Evolutionary conservation across 2,113 vertebrate genomes (phyloP).

Genomic region (Ammodytes dubius): DNA sequence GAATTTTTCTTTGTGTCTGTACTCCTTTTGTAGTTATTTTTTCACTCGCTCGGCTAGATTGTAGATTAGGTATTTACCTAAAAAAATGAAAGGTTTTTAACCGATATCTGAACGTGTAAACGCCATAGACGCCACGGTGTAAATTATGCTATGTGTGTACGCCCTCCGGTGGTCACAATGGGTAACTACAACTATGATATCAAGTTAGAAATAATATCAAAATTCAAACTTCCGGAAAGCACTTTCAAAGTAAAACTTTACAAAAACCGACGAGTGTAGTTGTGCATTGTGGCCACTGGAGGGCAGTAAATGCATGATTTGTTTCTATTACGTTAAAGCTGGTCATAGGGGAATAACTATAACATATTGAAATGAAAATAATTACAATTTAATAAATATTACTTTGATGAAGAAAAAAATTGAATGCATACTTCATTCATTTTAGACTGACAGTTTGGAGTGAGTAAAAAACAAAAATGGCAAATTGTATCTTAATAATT

Average conservation of each 20-base stretch:
- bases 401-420: too few species aligned
- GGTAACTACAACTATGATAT: background rate
- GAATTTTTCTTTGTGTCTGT: too few species aligned
- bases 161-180: background rate
- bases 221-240: background rate
- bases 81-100: too few species aligned
- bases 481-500: too few species aligned
- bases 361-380: background rate
- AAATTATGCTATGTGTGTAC: too few species aligned
- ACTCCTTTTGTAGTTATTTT: too few species aligned
- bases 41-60: too few species aligned
- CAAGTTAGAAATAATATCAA: background rate
- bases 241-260: background rate
- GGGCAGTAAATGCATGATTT: background rate
- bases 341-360: background rate
- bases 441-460: too few species aligned
- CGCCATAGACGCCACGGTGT: background rate
- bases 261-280: rapidly evolving
- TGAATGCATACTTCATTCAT: too few species aligned
- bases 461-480: too few species aligned
- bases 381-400: background rate
- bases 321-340: background rate
- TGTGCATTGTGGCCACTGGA: background rate
- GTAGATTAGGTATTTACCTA: too few species aligned
- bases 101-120: too few species aligned